Conservation (phyloP, 1,140 invertebrate genomes). For the Eueides isabella region DNA sequence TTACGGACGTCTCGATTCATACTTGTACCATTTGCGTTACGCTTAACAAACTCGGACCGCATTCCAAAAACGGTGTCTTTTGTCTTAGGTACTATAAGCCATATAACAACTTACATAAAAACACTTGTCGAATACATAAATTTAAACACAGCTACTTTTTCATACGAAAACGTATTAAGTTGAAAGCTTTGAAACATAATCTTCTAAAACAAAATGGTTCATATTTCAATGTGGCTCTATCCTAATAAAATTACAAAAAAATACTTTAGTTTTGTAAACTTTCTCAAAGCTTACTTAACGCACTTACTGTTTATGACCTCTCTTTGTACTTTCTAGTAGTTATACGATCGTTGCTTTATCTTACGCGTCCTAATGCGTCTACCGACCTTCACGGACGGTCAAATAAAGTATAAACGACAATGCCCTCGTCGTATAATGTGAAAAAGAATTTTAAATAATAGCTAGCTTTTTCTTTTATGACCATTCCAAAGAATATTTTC, state of each 20-base stretch:
- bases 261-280: too few relatives aligned
- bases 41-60: slow-evolving; percentile 34
- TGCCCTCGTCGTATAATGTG: slow-evolving; percentile 34
- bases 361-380: slow-evolving; percentile 41
- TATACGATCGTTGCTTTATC: slow-evolving; percentile 39
- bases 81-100: too few relatives aligned
- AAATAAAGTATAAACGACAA: slow-evolving; percentile 32
- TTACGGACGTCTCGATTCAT: slow-evolving; percentile 45
- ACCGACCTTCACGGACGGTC: slow-evolving; percentile 42
- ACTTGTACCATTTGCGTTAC: slow-evolving; percentile 36
- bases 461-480: not conserved
- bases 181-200: too few relatives aligned
- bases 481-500: too few relatives aligned
- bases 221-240: too few relatives aligned
- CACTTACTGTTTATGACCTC: slow-evolving; percentile 26
- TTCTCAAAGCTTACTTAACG: too few relatives aligned
- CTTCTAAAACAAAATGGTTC: too few relatives aligned
- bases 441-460: slow-evolving; percentile 23
- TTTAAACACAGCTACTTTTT: too few relatives aligned
- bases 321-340: slow-evolving; percentile 39
- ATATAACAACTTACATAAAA: too few relatives aligned
- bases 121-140: too few relatives aligned
- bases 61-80: slow-evolving; percentile 23
- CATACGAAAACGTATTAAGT: too few relatives aligned
- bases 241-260: too few relatives aligned